Conservation (phyloP, 1,140 invertebrate species). For the Atopsyche davidsoni region DNA sequence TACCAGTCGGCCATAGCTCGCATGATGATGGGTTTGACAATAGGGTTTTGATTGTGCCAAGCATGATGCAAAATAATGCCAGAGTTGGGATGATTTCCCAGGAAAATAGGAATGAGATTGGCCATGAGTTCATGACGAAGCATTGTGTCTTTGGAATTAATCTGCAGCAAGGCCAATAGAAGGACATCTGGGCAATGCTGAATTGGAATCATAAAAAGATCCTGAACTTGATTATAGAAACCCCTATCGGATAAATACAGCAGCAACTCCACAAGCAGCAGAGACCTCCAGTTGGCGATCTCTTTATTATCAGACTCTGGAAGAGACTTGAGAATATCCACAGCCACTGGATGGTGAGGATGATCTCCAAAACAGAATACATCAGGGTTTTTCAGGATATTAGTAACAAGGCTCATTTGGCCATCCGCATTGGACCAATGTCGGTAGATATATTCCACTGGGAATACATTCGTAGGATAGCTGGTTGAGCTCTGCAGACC, state of each 20-base stretch:
- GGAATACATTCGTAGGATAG: slow-evolving; percentile 70
- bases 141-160: slow-evolving; percentile 66
- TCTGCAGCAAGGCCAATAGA: slow-evolving; percentile 79
- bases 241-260: slow-evolving; percentile 82
- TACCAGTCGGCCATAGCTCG: slow-evolving; percentile 98
- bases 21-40: slow-evolving; percentile 83
- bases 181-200: slow-evolving; percentile 92
- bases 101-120: slow-evolving; percentile 82
- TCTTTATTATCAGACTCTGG: slow-evolving; percentile 92
- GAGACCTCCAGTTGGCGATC: slow-evolving; percentile 82
- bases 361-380: slow-evolving; percentile 93
- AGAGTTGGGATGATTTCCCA: slow-evolving; percentile 91
- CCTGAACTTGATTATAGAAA: slow-evolving; percentile 73
- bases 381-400: slow-evolving; percentile 85
- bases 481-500: slow-evolving; percentile 67
- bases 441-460: slow-evolving; percentile 82
- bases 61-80: slow-evolving; percentile 89
- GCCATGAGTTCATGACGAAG: slow-evolving; percentile 79
- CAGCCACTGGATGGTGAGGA: slow-evolving; percentile 74
- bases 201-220: slow-evolving; percentile 87
- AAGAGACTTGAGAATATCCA: slow-evolving; percentile 85
- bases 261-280: slow-evolving; percentile 85
- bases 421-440: slow-evolving; percentile 90
- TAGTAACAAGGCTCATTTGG: slow-evolving; percentile 81
- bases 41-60: slow-evolving; percentile 75